A percentile compares a stretch with the other conserved stretches of the same genome.
These are phyloP conservation scores for Teleogryllus occipitalis DNA, from an alignment of 1,140 invertebrate genomes.

Conservation along the genomic window DNA sequence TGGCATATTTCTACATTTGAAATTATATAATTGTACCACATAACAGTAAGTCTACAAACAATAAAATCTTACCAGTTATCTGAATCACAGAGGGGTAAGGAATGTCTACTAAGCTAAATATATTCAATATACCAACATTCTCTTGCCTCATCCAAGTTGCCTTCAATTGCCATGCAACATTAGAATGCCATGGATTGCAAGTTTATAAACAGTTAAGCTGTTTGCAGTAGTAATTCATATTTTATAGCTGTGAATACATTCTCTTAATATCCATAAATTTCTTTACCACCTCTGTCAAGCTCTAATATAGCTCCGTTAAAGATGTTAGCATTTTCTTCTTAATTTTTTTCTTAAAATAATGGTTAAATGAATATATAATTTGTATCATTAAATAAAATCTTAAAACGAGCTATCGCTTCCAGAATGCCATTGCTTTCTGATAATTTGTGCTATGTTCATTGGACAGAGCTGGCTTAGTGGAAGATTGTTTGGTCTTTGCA, in stretches of 20 bases:
- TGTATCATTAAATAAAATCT: background rate
- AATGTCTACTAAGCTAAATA: background rate
- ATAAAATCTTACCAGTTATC: background rate
- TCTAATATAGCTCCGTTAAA: background rate
- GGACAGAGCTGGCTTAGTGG: slow-evolving; percentile 1
- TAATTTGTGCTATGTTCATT: slow-evolving; percentile 20
- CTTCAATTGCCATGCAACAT: background rate
- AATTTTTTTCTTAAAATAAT: background rate
- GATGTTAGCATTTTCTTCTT: background rate
- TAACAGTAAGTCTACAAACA: background rate
- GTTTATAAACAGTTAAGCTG: too few species aligned
- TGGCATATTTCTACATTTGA: background rate
- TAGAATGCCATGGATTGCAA: too few species aligned
- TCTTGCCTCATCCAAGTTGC: background rate
- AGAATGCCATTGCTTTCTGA: slow-evolving; percentile 20
- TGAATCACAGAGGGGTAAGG: background rate
- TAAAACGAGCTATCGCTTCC: slow-evolving; percentile 13
- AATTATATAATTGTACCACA: background rate
- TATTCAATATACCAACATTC: background rate
- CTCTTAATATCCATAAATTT: background rate
- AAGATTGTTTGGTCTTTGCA: background rate
- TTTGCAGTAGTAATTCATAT: too few species aligned
- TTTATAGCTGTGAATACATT: background rate
- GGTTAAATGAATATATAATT: background rate
- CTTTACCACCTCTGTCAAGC: background rate